phyloP scores from a whole-genome alignment of 1,140 invertebrate species.

The Drosophila kikkawai region DNA sequence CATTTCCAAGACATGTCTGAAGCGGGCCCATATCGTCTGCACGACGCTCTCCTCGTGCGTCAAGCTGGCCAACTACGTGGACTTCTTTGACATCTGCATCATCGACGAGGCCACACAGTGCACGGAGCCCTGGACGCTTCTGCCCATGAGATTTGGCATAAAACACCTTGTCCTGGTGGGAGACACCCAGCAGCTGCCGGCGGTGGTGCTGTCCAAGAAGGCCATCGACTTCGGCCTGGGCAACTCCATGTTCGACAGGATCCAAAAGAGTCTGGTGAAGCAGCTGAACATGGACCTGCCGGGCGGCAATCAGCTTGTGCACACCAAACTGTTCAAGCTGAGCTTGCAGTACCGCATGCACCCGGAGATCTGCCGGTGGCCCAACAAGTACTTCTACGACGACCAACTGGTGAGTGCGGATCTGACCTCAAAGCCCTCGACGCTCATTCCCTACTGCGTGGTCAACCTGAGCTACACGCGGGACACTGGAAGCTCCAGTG shows the following conservation, averaged over 20 bases:
- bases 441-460: slow-evolving; percentile 86
- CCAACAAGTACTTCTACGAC: slow-evolving; percentile 92
- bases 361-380: slow-evolving; percentile 90
- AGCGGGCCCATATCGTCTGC: slow-evolving; percentile 82
- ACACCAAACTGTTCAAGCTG: slow-evolving; percentile 86
- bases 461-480: slow-evolving; percentile 85
- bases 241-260: slow-evolving; percentile 85
- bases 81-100: slow-evolving; percentile 92
- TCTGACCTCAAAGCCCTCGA: slow-evolving; percentile 45
- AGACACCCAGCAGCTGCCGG: slow-evolving; percentile 94
- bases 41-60: slow-evolving; percentile 85
- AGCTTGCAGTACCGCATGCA: slow-evolving; percentile 95
- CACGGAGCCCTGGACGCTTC: slow-evolving; percentile 92
- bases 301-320: slow-evolving; percentile 16
- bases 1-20: slow-evolving; percentile 46
- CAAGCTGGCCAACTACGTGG: slow-evolving; percentile 69
- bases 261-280: slow-evolving; percentile 85
- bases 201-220: slow-evolving; percentile 89
- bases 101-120: slow-evolving; percentile 96
- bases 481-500: slow-evolving; percentile 56
- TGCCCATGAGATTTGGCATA: slow-evolving; percentile 91
- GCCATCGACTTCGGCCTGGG: slow-evolving; percentile 65
- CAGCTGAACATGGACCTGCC: slow-evolving; percentile 24
- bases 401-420: slow-evolving; percentile 84
- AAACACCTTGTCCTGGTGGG: slow-evolving; percentile 93